Evolutionary conservation across 1,140 invertebrate species (phyloP), one percentile per base, ranked within the genome.

Genomic region (Pogonomyrmex barbatus): DNA sequence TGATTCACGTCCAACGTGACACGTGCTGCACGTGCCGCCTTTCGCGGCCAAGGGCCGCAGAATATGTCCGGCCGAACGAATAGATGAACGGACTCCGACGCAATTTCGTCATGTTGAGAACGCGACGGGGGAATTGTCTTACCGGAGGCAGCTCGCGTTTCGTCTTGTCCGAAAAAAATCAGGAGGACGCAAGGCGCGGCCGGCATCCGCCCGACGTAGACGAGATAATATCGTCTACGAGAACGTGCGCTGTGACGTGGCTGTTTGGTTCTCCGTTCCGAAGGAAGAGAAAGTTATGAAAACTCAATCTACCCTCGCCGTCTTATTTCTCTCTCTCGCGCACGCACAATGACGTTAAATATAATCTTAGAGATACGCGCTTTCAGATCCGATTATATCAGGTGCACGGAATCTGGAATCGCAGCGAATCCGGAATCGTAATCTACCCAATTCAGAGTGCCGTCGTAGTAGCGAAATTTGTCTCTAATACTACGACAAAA

Each of bases 11-110:
- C 77, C 60, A 62, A 77, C 78, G 78, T 90, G 89, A 90, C 88
- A 87, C 85, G 88, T 83, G 87, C 88, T 89, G 77, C 88, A 89
- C 88, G 88, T 88, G 87, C 78, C 76, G 78, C 42, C 88, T 87
- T 78, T 89, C 47, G 63, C 71, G 58, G 30, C 54, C 14, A 36
- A 42, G 67, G 6, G 39, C 60, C 24, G 30, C 9, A n/a, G 47
- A 24, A 24, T 3, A 42, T 47, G 45, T 47, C n/a, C 14, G 24
- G 8, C 52, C 36, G 36, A n/a, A 56, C n/a, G 36, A 62, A 67
- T 8, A 71, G 50, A 45, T 39, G 39, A 30, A 67, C 62, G 60
- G 73, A 62, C 30, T 10, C 73, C 12, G 63, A 65, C 85, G 88
- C 89, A 90, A 89, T 90, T 90, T 87, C 24, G 67, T 50, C 12